A percentile compares a stretch with the other conserved stretches of the same genome.
These are phyloP conservation scores for Mamestra brassicae DNA, from an alignment of 2,888 invertebrate species.

Conservation along the genomic window DNA sequence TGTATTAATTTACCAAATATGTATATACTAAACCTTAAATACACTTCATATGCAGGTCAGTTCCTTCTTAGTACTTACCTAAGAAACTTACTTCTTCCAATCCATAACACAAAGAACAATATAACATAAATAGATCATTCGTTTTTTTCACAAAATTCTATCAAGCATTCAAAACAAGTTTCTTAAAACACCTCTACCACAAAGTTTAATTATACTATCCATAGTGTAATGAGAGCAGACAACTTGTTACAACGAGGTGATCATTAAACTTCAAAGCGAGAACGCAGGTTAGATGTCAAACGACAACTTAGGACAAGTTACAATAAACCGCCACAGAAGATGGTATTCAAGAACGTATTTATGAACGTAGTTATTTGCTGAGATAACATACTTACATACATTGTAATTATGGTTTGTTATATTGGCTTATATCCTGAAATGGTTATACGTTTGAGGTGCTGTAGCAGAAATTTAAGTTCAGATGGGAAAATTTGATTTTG, in stretches of 20 bases:
- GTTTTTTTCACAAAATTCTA: background rate
- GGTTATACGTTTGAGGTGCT: background rate
- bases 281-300: constrained; percentile 51
- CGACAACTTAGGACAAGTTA: constrained; percentile 14
- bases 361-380: constrained; percentile 8
- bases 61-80: no score
- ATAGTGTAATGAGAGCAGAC: background rate
- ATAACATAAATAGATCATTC: no score
- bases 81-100: no score
- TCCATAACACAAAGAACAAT: no score
- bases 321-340: constrained; percentile 24
- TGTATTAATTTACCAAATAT: no score
- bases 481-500: no score
- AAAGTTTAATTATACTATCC: background rate
- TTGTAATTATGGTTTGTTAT: background rate
- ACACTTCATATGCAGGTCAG: no score
- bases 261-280: constrained; percentile 41
- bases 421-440: background rate
- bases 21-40: no score
- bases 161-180: background rate
- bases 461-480: background rate
- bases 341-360: constrained; percentile 2
- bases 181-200: background rate
- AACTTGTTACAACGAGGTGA: constrained; percentile 15
- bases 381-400: background rate